A percentile compares a stretch with the other conserved stretches of the same genome.
phyloP scores from a whole-genome alignment of 2,113 vertebrate species.

The Steatornis caripensis region DNA sequence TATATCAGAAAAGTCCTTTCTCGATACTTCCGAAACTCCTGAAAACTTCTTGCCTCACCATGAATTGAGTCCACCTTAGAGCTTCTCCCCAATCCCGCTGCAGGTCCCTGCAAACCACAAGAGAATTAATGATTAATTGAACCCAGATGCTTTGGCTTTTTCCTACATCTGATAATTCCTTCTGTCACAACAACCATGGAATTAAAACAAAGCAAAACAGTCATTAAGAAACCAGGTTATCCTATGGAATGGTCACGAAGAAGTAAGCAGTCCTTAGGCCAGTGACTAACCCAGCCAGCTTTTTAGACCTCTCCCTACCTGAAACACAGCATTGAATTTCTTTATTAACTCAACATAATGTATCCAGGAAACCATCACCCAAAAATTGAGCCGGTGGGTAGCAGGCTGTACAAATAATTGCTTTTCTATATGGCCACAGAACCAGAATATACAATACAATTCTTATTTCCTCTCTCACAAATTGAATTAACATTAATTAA shows the following conservation, averaged over 20 bases:
- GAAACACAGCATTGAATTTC: neutral
- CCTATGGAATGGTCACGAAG: neutral
- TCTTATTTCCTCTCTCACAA: neutral
- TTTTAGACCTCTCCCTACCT: neutral
- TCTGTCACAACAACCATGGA: neutral
- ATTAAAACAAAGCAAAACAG: neutral
- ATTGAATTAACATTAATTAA: neutral
- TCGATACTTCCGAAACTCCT: neutral
- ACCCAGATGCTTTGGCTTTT: neutral
- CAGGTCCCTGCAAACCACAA: neutral
- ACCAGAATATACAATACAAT: neutral
- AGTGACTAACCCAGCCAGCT: neutral
- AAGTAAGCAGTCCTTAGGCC: neutral
- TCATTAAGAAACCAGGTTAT: neutral
- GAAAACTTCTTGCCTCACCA: neutral
- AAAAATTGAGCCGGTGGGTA: slow-evolving; percentile 7
- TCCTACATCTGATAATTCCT: neutral
- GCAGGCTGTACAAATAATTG: neutral
- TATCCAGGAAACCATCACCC: slow-evolving; percentile 25
- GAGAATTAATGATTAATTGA: neutral
- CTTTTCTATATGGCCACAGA: neutral
- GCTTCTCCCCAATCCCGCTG: neutral
- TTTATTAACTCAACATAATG: neutral
- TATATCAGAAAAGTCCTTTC: neutral
- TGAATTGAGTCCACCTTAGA: neutral